These are phyloP conservation scores for Artibeus lituratus DNA, from an alignment of 2,797 vertebrate genomes.

Conservation along the genomic window DNA sequence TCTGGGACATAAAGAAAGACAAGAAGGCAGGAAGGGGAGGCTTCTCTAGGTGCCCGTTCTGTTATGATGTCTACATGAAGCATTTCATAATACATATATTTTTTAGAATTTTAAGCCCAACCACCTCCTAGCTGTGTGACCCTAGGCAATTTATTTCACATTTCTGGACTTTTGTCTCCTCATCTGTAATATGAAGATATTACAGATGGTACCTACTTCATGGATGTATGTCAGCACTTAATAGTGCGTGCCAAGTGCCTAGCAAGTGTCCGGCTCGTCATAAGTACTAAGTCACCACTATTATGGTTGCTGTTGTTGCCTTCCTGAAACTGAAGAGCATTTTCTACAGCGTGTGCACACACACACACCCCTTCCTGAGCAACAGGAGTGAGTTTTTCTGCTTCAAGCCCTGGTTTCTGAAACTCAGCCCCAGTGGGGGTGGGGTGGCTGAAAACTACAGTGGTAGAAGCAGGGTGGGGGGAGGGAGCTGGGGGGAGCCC, in stretches of 20 bases:
- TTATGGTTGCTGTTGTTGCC: too few relatives aligned
- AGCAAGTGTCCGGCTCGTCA: rapidly evolving
- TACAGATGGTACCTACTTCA: not conserved
- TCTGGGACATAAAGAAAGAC: not conserved
- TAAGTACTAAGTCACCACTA: too few relatives aligned
- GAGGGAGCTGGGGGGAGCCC: too few relatives aligned
- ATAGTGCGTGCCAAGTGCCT: rapidly evolving
- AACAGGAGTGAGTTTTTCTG: not conserved
- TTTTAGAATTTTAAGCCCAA: not conserved
- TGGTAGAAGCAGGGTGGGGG: not conserved
- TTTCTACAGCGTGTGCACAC: not conserved
- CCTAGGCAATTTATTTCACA: not conserved
- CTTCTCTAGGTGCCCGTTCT: not conserved
- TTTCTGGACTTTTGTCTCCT: not conserved
- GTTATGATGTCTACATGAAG: not conserved
- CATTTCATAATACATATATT: not conserved
- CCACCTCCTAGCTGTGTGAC: not conserved
- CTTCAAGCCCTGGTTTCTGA: constrained; percentile 49
- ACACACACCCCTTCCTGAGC: not conserved
- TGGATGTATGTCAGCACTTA: not conserved
- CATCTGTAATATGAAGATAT: not conserved
- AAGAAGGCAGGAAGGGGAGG: rapidly evolving
- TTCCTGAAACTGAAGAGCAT: not conserved
- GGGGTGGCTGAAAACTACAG: not conserved
- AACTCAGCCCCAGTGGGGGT: not conserved